A percentile compares a stretch with the other conserved stretches of the same genome.
Evolutionary conservation across 2,113 vertebrate species (phyloP).

Genomic region (Cyanoliseus patagonus): DNA sequence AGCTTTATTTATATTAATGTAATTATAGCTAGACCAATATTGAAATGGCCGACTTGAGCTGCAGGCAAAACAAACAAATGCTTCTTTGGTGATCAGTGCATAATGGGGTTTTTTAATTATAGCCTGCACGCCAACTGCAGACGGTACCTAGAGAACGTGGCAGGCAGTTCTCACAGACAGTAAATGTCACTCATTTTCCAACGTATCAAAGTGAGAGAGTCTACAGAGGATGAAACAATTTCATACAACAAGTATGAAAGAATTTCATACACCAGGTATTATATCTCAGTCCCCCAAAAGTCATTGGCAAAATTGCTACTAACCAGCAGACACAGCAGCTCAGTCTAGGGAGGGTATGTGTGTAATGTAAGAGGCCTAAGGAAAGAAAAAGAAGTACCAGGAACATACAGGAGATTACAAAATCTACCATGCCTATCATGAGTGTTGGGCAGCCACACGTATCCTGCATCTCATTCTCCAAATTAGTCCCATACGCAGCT

Average conservation of each 20-base stretch:
- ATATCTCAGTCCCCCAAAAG: not conserved
- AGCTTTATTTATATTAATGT: constrained; percentile 29
- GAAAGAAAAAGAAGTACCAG: not conserved
- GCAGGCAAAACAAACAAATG: constrained; percentile 30
- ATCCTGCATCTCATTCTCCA: not conserved
- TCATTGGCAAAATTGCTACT: not conserved
- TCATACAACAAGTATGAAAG: not conserved
- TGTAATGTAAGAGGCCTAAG: not conserved
- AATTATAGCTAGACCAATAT: constrained; percentile 24
- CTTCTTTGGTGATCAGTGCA: constrained; percentile 1
- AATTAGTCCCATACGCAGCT: not conserved
- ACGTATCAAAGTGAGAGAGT: not conserved
- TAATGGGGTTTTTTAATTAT: not conserved
- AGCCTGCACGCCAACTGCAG: not conserved
- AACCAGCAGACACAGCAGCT: not conserved
- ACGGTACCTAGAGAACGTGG: not conserved
- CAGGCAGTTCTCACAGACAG: not conserved
- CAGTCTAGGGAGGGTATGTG: not conserved
- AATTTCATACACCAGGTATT: not conserved
- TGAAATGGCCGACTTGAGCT: not conserved
- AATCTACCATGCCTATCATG: not conserved
- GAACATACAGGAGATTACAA: not conserved
- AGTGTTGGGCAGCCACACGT: not conserved
- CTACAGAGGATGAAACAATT: constrained; percentile 1
- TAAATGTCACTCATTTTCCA: not conserved